Conservation (phyloP, 2,113 vertebrate species). For the Ursus arctos region DNA sequence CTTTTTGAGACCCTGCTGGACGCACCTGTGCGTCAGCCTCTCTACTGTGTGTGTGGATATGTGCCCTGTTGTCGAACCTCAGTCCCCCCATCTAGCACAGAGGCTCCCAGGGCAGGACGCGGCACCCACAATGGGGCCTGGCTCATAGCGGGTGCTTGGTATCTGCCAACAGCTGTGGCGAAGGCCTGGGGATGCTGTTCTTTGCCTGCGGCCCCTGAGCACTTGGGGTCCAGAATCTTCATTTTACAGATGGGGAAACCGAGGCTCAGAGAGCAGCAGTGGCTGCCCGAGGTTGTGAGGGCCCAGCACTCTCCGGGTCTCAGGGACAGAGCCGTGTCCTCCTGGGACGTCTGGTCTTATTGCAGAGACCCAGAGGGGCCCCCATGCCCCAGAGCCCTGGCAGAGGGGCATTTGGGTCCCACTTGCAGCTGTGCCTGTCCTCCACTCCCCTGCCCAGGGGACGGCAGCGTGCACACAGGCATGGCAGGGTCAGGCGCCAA, state of each 20-base stretch:
- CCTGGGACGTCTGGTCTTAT: background rate
- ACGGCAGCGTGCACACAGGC: rapidly evolving
- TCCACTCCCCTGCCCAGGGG: background rate
- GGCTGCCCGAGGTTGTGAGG: background rate
- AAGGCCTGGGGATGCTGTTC: background rate
- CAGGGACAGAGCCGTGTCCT: background rate
- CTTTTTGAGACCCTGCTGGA: background rate
- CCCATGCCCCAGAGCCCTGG: background rate
- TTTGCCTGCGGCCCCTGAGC: background rate
- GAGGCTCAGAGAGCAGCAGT: too few relatives aligned
- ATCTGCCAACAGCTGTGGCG: background rate
- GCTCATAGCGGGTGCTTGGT: background rate
- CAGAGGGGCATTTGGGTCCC: background rate
- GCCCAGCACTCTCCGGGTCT: background rate
- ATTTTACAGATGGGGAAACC: background rate
- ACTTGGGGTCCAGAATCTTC: background rate
- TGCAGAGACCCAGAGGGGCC: background rate
- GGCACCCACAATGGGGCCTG: background rate
- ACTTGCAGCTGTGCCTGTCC: background rate
- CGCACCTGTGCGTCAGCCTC: background rate
- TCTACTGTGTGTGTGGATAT: background rate
- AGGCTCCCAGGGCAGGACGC: rapidly evolving
- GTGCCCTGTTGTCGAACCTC: background rate
- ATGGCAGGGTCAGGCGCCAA: background rate
- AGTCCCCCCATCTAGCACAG: background rate